Base-by-base conservation (phyloP, 2,113 vertebrate species). In the Pelodiscus sinensis region DNA sequence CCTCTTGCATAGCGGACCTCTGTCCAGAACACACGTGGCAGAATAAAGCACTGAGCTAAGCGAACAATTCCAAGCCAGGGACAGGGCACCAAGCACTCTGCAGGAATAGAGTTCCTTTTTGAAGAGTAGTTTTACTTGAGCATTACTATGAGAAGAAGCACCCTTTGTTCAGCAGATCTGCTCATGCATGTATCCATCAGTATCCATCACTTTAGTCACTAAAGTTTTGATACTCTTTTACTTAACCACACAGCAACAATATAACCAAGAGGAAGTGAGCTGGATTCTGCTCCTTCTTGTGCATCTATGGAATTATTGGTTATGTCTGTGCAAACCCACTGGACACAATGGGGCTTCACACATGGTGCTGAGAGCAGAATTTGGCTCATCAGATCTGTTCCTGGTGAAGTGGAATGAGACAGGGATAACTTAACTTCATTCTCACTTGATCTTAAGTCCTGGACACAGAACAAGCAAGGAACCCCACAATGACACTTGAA, bases 351-450 rank as follows among this genome's bases (percentile, higher is more conserved):
- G 38, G 4, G 12, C 13, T 35, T 58, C 24, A 4, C 4, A 4
- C 0, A 12, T 3, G 24, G 3, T 1, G n/a, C 51, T 27, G 0
- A 56, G 8, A 1, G 10, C 0, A 1, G 79, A 7, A 12, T 1
- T 3, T 38, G 29, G 0, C 13, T 5, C 14, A 52, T 8, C 3
- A 52, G 6, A 10, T 1, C 1, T 38, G 1, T 6, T 1, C 0
- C 27, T 0, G 0, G 1, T 29, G 6, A 19, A 2, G 12, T 16
- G 29, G 52, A 2, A 0, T 6, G 57, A 55, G 14, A 21, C 6
- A 9, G 35, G 79, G 84, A 8, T 29, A 62, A 4, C 12, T 62
- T 51, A 0, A 19, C 44, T 57, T 13, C 2, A 10, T 1, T 44
- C n/a, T 44, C n/a, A 9, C 3, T 60, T 54, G 22, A 14, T 12